Percentiles rank a stretch among this genome's conserved stretches.
Evolutionary conservation across 2,797 vertebrate genomes (phyloP).

Genomic region (Neomorphus geoffroyi): DNA sequence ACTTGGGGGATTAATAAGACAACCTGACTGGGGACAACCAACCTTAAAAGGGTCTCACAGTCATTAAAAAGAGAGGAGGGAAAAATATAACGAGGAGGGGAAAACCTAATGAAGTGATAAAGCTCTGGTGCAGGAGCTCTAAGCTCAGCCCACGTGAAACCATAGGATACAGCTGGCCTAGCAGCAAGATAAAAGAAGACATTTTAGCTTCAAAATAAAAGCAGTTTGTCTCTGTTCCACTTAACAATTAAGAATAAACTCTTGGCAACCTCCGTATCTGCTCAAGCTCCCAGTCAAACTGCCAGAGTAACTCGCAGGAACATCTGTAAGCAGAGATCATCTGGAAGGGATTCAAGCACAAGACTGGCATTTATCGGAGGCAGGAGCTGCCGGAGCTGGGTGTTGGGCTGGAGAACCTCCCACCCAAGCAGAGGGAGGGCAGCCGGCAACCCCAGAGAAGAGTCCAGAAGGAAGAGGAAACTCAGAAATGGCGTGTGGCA

Average conservation of each 20-base stretch:
- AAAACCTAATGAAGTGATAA: neutral
- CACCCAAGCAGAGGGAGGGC: neutral
- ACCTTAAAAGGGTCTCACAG: neutral
- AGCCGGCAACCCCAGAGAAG: neutral
- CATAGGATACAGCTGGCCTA: neutral
- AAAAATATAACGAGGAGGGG: neutral
- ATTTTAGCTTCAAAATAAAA: slow-evolving; percentile 55
- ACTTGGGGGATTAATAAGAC: neutral
- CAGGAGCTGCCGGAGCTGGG: slow-evolving; percentile 17
- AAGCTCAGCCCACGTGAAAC: neutral
- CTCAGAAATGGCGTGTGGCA: neutral
- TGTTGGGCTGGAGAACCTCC: slow-evolving; percentile 4
- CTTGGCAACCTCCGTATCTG: slow-evolving; percentile 36
- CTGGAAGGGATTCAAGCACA: slow-evolving; percentile 23
- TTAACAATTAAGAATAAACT: slow-evolving; percentile 31
- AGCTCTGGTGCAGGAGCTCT: neutral
- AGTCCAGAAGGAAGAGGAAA: slow-evolving; percentile 27
- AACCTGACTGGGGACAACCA: neutral
- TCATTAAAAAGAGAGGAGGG: neutral
- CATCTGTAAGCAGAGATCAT: slow-evolving; percentile 35
- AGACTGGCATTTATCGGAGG: neutral
- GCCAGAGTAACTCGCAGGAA: neutral
- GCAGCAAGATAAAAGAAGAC: neutral
- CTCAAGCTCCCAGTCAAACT: slow-evolving; percentile 39
- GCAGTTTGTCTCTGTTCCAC: slow-evolving; percentile 33